phyloP scores from a whole-genome alignment of 2,113 vertebrate species.

The Catharus fuscescens region DNA sequence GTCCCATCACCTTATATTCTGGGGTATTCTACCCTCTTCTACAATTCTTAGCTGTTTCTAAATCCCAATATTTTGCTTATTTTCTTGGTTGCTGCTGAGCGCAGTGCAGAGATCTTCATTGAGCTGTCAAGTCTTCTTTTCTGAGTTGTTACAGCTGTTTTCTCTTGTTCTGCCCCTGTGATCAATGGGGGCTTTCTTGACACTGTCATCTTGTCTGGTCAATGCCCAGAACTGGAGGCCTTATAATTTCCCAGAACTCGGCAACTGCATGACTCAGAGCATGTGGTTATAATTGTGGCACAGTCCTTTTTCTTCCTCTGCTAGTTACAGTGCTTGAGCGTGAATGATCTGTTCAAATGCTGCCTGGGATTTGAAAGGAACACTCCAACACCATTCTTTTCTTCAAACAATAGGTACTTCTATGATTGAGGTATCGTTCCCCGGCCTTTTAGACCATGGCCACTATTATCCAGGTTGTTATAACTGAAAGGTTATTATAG shows the following conservation, averaged over 20 bases:
- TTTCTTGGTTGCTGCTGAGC: neutral
- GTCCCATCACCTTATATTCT: neutral
- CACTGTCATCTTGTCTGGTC: constrained; percentile 67
- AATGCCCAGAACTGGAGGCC: constrained; percentile 55
- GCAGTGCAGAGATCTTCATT: constrained; percentile 33
- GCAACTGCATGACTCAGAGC: constrained; percentile 60
- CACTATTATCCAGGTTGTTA: constrained; percentile 52
- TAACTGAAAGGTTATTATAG: constrained; percentile 52
- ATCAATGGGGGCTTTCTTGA: constrained; percentile 63
- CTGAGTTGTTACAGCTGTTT: constrained; percentile 62
- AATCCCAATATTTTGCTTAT: constrained; percentile 31
- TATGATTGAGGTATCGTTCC: constrained; percentile 42
- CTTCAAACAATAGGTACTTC: constrained; percentile 61
- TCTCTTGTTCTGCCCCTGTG: constrained; percentile 62
- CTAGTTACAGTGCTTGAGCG: constrained; percentile 53
- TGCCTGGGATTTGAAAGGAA: constrained; percentile 62
- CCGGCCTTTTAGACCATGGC: neutral
- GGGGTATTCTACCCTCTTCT: neutral
- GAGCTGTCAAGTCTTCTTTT: constrained; percentile 61
- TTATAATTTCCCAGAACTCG: constrained; percentile 63
- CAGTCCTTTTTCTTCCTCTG: constrained; percentile 47
- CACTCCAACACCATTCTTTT: constrained; percentile 55
- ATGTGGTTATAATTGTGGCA: constrained; percentile 65
- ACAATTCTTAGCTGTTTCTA: neutral
- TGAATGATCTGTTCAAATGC: constrained; percentile 57